Conservation (phyloP, 2,888 invertebrate species). For the Limenitis camilla region DNA sequence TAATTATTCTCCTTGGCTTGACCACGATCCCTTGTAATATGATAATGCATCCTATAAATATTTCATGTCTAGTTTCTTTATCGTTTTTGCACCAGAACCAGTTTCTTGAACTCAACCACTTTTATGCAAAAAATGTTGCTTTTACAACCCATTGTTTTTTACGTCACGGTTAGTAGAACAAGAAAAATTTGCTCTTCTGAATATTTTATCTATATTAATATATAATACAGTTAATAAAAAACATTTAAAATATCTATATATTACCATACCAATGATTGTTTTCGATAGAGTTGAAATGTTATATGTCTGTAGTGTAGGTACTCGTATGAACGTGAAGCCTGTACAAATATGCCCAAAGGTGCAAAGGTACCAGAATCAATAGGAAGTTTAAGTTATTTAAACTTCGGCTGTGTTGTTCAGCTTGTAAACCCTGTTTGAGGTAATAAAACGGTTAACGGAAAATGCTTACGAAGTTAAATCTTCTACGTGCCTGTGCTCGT, state of each 20-base stretch:
- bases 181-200: conserved; percentile 13
- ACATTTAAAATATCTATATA: neutral
- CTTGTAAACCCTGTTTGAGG: conserved; percentile 41
- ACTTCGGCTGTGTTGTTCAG: conserved; percentile 34
- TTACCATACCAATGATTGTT: neutral
- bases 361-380: conserved; percentile 22
- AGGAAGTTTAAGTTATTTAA: conserved; percentile 27
- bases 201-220: conserved; percentile 1
- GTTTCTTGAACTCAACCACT: conserved; percentile 49
- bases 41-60: conserved; percentile 71
- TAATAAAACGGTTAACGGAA: conserved; percentile 53
- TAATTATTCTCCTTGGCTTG: conserved; percentile 69
- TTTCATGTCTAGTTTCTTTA: conserved; percentile 64
- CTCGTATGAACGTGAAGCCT: conserved; percentile 11
- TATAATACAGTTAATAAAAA: neutral
- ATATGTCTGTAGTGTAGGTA: conserved; percentile 9
- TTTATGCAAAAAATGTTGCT: conserved; percentile 48
- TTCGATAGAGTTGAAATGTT: conserved; percentile 17
- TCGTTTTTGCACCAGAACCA: conserved; percentile 64
- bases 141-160: conserved; percentile 43
- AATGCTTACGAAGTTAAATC: conserved; percentile 44
- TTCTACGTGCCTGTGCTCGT: conserved; percentile 55
- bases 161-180: conserved; percentile 30
- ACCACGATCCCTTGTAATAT: conserved; percentile 72
- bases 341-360: conserved; percentile 19